Base-by-base conservation (phyloP, 53 echinoderm and acorn worm genomes). In the Holothuria scabra region DNA sequence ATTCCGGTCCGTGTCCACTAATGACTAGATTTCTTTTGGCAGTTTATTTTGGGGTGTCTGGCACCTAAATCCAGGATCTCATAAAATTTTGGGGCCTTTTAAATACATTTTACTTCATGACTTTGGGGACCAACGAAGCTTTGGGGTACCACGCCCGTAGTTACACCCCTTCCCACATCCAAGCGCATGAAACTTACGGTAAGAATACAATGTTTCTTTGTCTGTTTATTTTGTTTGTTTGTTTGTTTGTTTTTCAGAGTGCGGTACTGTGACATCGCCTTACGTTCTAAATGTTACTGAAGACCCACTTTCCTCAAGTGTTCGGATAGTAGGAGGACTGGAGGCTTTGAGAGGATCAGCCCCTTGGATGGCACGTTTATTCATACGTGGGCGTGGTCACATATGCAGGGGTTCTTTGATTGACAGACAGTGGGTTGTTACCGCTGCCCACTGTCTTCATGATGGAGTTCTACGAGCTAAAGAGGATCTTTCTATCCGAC, bases 341-440 rank as follows among this genome's bases (percentile, higher is more conserved):
- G 69, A 68, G 8, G 69, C 69, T n/a, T 11, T n/a, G 41, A 68
- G 69, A 12, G 69, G 69, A 34, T 68, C 69, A 22, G 69, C 69
- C 20, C 69, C 69, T 25, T 95, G 93, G 89, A 93, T 95, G 81
- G 95, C 85, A 20, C 86, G 93, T 21, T 84, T 95, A 48, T 93
- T 69, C 74, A 21, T 71, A 46, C 4, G 18, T 52, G 29, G 29
- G 0, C 52, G 81, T 4, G 32, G 79, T 32, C 86, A 87, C 82
- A 35, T 91, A 16, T 95, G 93, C 44, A 91, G 89, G 32, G 95
- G 91, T 11, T 86, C 84, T 14, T 82, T 95, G 23, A 31, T 95
- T n/a, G 89, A 93, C 82, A 74, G 83, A 67, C 84, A 84, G 9
- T 95, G 95, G 95, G 91, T 91, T 11, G 25, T 95, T 61, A 95